phyloP scores from a whole-genome alignment of 2,797 vertebrate species.

The Cuniculus paca region DNA sequence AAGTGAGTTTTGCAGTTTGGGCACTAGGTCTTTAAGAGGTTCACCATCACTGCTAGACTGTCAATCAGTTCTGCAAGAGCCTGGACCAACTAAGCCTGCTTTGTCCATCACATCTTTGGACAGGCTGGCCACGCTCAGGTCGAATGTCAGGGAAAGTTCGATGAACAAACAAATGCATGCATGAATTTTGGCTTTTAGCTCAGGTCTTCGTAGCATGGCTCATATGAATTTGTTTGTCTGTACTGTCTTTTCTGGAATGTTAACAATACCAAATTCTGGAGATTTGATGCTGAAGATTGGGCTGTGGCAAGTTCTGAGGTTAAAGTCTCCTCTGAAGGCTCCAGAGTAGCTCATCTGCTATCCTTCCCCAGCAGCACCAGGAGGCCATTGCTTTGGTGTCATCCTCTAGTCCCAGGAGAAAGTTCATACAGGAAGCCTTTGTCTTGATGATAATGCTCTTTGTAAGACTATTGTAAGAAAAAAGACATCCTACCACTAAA shows the following conservation, averaged over 20 bases:
- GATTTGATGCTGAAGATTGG: not conserved
- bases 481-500: not conserved
- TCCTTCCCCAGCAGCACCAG: not conserved
- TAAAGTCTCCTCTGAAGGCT: not conserved
- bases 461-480: not conserved
- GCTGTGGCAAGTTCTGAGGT: not conserved
- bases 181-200: not conserved
- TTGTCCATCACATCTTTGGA: not conserved
- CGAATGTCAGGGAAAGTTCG: not conserved
- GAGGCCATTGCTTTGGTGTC: not conserved
- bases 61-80: not conserved
- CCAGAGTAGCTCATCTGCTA: not conserved
- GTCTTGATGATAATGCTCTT: not conserved
- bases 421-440: not conserved
- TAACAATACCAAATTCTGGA: not conserved
- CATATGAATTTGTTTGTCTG: not conserved
- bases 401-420: not conserved
- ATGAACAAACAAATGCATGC: not conserved
- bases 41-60: not conserved
- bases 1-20: not conserved
- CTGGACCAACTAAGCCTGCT: not conserved
- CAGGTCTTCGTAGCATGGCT: not conserved
- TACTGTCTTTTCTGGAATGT: not conserved
- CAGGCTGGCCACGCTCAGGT: not conserved
- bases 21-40: not conserved